Percentiles rank a stretch among this genome's conserved stretches.
phyloP scores from a whole-genome alignment of 2,113 vertebrate species.

The Aleadryas rufinucha region DNA sequence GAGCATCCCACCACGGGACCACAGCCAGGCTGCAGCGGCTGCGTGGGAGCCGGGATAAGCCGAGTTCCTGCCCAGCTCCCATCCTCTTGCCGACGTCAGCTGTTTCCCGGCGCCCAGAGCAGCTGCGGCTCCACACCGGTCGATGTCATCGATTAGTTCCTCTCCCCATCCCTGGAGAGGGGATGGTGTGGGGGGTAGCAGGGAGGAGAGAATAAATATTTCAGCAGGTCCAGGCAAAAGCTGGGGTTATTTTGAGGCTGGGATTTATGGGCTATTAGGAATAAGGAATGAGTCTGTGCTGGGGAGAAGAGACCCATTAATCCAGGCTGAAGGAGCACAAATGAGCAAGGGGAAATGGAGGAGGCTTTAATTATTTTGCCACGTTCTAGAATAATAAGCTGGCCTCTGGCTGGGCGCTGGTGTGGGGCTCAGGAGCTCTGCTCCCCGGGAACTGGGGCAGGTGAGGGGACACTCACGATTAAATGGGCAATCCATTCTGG shows the following conservation, averaged over 20 bases:
- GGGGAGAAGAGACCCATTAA: conserved; percentile 39
- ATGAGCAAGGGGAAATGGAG: conserved; percentile 22
- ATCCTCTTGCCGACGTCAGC: not conserved
- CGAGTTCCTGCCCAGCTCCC: not conserved
- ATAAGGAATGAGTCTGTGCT: conserved; percentile 45
- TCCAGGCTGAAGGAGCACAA: conserved; percentile 28
- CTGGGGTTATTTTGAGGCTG: conserved; percentile 54
- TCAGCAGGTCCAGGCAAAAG: conserved; percentile 39
- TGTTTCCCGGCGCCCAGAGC: not conserved
- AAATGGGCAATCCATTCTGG: not conserved
- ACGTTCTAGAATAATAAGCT: not conserved
- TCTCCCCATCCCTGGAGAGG: conserved; percentile 8
- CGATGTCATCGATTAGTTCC: conserved; percentile 54
- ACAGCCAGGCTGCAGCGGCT: not conserved
- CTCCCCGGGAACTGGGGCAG: not conserved
- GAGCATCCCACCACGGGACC: not conserved
- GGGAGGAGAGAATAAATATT: conserved; percentile 53
- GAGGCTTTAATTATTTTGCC: conserved; percentile 21
- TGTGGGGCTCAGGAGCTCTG: not conserved
- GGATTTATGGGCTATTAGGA: conserved; percentile 64
- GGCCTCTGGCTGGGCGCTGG: rapidly evolving
- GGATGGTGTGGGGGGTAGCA: not conserved
- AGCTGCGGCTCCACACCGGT: conserved; percentile 14
- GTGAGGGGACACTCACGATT: rapidly evolving
- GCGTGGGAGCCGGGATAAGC: not conserved